Base-by-base conservation (phyloP, 2,113 vertebrate genomes). In the Leuciscus idus region DNA sequence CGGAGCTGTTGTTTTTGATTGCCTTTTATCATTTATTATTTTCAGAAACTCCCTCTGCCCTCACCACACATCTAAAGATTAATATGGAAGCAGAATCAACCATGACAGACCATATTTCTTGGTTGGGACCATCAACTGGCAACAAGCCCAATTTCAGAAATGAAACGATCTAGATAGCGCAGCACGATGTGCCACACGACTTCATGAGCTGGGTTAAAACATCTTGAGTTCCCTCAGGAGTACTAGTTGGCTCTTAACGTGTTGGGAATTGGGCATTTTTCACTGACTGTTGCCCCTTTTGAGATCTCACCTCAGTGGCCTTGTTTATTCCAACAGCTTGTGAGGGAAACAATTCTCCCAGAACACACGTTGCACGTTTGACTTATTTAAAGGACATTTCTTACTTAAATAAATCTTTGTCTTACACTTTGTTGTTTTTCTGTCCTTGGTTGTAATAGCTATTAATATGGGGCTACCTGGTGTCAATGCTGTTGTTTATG, bases 91-190 rank as follows among this genome's bases (percentile, higher is more conserved):
- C 57, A 76, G 72, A 73, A 86, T 83, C 62, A 83, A 55, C 73
- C 62, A 11, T 88, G 87, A 80, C 84, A 85, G 70, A 75, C 81
- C 82, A 83, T 88, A 85, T 83, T 76, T 88, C 72, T 81, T 57
- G 0, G 48, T 36, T 21, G n/a, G 28, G 66, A 30, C 55, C 61
- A 84, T 68, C 55, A 87, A 68, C 84, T 68, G 81, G 61, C 75
- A 84, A 61, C 55, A 82, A 62, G 70, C n/a, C n/a, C 80, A 36
- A 39, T 83, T 55, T 82, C 68, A 82, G 52, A 79, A 77, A 73
- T 39, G 2, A 70, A 76, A 55, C 13, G 6, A 36, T 39, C 43
- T 39, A 9, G 55, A 57, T 36, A 64, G 43, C n/a, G 10, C 39
- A 68, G 66, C 72, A 50, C 48, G 46, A 9, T 8, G 33, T 62